Percentiles rank a stretch among this genome's conserved stretches.
phyloP scores from a whole-genome alignment of 2,113 vertebrate species.

The Notothenia rossii region DNA sequence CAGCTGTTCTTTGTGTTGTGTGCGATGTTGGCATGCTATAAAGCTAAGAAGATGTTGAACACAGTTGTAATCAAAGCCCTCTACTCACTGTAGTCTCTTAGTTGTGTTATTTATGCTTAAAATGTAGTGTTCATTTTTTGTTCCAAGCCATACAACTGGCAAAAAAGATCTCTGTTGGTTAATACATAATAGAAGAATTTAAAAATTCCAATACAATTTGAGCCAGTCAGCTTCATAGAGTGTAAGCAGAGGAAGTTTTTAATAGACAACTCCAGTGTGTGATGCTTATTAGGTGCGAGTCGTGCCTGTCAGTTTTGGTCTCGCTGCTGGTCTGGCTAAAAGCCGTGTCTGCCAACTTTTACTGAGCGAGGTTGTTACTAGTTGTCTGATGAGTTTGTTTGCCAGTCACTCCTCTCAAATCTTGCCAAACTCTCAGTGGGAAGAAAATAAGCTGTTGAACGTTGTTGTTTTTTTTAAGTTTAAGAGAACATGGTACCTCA shows the following conservation, averaged over 20 bases:
- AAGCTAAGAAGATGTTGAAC: too few species aligned
- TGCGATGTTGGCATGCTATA: too few species aligned
- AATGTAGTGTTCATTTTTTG: too few species aligned
- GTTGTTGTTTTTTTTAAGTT: not conserved
- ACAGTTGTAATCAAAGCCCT: too few species aligned
- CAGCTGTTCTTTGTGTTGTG: too few species aligned
- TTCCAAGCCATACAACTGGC: too few species aligned
- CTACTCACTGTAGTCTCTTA: too few species aligned
- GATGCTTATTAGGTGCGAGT: constrained; percentile 48
- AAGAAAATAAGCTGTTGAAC: constrained; percentile 33
- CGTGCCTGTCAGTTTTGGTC: constrained; percentile 48
- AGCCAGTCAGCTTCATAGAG: not conserved
- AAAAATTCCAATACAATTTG: too few species aligned
- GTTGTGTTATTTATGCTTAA: too few species aligned
- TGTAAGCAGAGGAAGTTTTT: constrained; percentile 14
- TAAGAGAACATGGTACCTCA: not conserved
- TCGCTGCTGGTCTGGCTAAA: constrained; percentile 43
- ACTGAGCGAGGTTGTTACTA: constrained; percentile 59
- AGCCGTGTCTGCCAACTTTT: constrained; percentile 32
- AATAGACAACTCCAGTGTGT: constrained; percentile 21
- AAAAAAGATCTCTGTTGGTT: too few species aligned
- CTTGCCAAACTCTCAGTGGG: constrained; percentile 34
- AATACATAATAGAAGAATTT: too few species aligned
- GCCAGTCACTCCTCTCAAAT: constrained; percentile 15
- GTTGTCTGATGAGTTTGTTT: constrained; percentile 50